Conservation (phyloP, 2,888 invertebrate genomes). For the Troides aeacus region DNA sequence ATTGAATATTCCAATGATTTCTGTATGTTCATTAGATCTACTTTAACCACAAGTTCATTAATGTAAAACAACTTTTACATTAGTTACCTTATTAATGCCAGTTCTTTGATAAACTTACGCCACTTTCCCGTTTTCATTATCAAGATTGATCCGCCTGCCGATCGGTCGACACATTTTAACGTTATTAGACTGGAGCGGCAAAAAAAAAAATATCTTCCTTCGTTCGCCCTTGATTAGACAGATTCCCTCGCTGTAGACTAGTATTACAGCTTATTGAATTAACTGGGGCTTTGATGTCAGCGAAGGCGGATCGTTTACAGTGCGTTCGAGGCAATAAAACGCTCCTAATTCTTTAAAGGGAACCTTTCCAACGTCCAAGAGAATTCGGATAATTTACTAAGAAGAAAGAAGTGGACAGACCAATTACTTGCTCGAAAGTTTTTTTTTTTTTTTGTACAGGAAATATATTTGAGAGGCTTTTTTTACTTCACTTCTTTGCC, state of each 20-base stretch:
- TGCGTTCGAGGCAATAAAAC: slow-evolving; percentile 23
- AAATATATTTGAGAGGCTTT: not conserved
- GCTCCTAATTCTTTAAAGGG: slow-evolving; percentile 59
- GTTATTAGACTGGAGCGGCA: slow-evolving; percentile 18
- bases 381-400: slow-evolving; percentile 63
- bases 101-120: not conserved
- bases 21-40: not conserved
- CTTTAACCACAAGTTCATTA: not conserved
- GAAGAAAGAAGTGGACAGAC: slow-evolving; percentile 43
- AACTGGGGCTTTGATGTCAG: slow-evolving; percentile 24
- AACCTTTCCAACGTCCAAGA: slow-evolving; percentile 51
- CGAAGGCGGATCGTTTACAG: slow-evolving; percentile 20
- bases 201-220: slow-evolving; percentile 8
- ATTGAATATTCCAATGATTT: too few relatives aligned
- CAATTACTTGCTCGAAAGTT: slow-evolving; percentile 33
- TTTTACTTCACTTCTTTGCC: not conserved
- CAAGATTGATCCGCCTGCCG: slow-evolving; percentile 3
- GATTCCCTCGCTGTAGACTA: slow-evolving; percentile 22
- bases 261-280: slow-evolving; percentile 26
- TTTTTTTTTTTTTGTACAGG: not conserved
- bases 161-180: slow-evolving; percentile 23
- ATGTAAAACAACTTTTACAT: not conserved
- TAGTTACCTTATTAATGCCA: not conserved
- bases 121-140: slow-evolving; percentile 19
- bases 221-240: slow-evolving; percentile 26